Evolutionary conservation across 2,797 vertebrate genomes (phyloP).

Genomic region (Gadopsis marmoratus): DNA sequence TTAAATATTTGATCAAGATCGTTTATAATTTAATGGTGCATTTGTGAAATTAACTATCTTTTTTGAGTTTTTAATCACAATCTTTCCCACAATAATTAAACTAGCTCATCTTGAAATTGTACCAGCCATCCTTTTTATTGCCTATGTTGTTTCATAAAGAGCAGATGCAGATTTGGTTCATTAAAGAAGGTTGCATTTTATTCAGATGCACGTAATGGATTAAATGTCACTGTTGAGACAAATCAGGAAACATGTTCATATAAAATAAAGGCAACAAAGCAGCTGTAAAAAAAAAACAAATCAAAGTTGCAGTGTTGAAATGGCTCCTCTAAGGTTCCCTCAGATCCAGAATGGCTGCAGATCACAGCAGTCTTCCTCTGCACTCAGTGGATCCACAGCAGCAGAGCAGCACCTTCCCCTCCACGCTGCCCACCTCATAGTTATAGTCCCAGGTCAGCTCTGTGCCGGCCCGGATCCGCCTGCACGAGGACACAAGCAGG

Average conservation of each 20-base stretch:
- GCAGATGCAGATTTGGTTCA: not conserved
- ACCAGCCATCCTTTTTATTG: not conserved
- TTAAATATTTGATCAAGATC: not conserved
- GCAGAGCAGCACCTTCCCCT: slow-evolving; percentile 97
- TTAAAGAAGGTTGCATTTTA: slow-evolving; percentile 62
- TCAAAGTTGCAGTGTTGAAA: slow-evolving; percentile 18
- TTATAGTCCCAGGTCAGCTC: slow-evolving; percentile 99
- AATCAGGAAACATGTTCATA: slow-evolving; percentile 24
- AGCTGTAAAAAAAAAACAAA: slow-evolving; percentile 24
- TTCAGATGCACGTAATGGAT: slow-evolving; percentile 50
- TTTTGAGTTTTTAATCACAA: not conserved
- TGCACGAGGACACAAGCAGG: slow-evolving; percentile 54
- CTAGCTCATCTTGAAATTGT: not conserved
- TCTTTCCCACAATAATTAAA: not conserved
- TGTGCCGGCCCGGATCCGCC: slow-evolving; percentile 94
- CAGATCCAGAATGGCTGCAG: not conserved
- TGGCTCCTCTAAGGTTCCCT: slow-evolving; percentile 18
- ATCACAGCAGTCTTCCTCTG: slow-evolving; percentile 92
- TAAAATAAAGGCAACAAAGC: slow-evolving; percentile 56
- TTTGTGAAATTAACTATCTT: not conserved
- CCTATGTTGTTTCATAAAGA: not conserved
- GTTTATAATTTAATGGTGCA: not conserved
- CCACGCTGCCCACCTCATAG: slow-evolving; percentile 98
- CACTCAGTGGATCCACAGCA: slow-evolving; percentile 97
- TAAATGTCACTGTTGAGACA: slow-evolving; percentile 23